These are phyloP conservation scores for Merops nubicus DNA, from an alignment of 2,113 vertebrate genomes.

Conservation along the genomic window DNA sequence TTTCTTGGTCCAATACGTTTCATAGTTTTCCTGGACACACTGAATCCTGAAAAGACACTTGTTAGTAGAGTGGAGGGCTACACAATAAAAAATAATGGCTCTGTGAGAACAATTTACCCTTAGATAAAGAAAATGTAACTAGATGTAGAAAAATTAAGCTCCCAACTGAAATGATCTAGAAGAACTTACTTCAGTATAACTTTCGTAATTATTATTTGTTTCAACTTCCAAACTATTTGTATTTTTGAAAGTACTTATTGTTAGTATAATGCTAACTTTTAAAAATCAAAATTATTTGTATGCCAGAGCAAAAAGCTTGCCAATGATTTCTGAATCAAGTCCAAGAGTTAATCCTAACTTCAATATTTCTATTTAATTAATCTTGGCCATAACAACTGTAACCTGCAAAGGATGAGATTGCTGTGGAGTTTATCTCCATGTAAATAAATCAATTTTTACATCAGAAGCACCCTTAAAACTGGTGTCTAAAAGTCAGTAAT, in stretches of 20 bases:
- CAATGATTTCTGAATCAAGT: constrained; percentile 68
- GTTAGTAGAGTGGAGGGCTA: too few species aligned
- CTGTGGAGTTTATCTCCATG: constrained; percentile 54
- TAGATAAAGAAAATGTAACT: not conserved
- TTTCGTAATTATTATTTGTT: not conserved
- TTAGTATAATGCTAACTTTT: not conserved
- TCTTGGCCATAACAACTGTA: constrained; percentile 60
- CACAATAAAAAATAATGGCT: not conserved
- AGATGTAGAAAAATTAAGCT: not conserved
- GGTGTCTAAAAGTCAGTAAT: constrained; percentile 47
- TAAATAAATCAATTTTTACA: constrained; percentile 71
- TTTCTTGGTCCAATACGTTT: not conserved
- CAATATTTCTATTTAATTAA: constrained; percentile 82
- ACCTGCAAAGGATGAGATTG: constrained; percentile 68
- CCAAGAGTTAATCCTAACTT: constrained; percentile 75
- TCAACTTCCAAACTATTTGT: not conserved
- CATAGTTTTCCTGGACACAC: not conserved
- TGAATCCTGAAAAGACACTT: not conserved
- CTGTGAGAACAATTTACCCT: not conserved
- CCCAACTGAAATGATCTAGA: not conserved
- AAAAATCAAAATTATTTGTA: constrained; percentile 45
- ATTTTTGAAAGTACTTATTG: not conserved
- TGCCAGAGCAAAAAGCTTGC: constrained; percentile 46
- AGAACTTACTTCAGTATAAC: not conserved
- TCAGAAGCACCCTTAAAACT: constrained; percentile 54